phyloP scores from a whole-genome alignment of 2,113 vertebrate species.

The Nipponia nippon region DNA sequence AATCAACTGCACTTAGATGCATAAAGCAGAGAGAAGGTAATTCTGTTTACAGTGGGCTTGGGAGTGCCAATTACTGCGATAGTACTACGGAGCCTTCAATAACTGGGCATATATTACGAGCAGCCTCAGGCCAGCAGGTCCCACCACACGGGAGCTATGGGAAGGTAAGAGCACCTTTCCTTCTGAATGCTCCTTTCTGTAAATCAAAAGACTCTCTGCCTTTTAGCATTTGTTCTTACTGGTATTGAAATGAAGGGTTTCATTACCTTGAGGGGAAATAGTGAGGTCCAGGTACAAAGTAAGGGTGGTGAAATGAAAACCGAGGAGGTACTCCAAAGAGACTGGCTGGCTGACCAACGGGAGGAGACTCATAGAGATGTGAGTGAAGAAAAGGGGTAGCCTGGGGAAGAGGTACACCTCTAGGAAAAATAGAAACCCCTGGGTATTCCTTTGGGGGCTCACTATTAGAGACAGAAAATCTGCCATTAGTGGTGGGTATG shows the following conservation, averaged over 20 bases:
- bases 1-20: neutral
- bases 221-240: neutral
- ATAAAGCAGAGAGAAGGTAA: neutral
- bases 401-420: constrained; percentile 56
- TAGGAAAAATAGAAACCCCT: constrained; percentile 60
- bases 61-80: neutral
- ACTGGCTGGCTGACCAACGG: constrained; percentile 39
- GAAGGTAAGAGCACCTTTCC: neutral
- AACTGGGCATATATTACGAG: neutral
- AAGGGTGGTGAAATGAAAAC: constrained; percentile 69
- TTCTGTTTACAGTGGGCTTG: neutral
- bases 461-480: constrained; percentile 56
- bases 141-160: neutral
- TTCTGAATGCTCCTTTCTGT: neutral
- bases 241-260: neutral
- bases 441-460: constrained; percentile 60
- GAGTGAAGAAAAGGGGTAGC: constrained; percentile 58
- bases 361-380: constrained; percentile 40
- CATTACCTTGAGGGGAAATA: constrained; percentile 79
- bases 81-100: neutral
- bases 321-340: constrained; percentile 59
- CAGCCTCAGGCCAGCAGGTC: neutral
- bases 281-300: constrained; percentile 72
- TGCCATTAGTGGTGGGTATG: constrained; percentile 46
- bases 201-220: neutral